A percentile compares a stretch with the other conserved stretches of the same genome.
These are phyloP conservation scores for Gasteruption jaculator DNA, from an alignment of 2,888 invertebrate species.

Conservation along the genomic window DNA sequence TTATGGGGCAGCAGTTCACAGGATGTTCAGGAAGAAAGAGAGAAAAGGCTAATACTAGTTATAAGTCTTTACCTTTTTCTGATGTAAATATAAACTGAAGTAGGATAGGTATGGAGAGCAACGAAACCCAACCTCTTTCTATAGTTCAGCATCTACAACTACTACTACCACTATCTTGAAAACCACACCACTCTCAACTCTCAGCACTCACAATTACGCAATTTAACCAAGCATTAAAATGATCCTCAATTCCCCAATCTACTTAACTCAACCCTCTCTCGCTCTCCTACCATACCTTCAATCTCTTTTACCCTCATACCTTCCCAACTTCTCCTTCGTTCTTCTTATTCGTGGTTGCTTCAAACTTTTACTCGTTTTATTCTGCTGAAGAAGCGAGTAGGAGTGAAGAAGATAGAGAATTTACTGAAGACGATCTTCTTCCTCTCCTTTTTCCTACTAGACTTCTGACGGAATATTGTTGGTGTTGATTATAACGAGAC, in stretches of 20 bases:
- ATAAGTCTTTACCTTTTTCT: slow-evolving; percentile 39
- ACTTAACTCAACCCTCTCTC: slow-evolving; percentile 38
- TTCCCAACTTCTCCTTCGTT: slow-evolving; percentile 18
- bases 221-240: slow-evolving; percentile 43
- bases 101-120: no score
- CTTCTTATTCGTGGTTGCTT: no score
- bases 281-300: slow-evolving; percentile 26
- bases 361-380: no score
- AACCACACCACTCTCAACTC: slow-evolving; percentile 14
- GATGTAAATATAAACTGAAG: slow-evolving; percentile 36
- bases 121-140: no score
- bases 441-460: slow-evolving; percentile 17
- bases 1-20: no score
- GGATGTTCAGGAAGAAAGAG: no score
- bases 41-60: slow-evolving; percentile 29
- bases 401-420: no score
- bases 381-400: no score
- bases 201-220: slow-evolving; percentile 39
- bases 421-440: no score
- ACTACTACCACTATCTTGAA: slow-evolving; percentile 17
- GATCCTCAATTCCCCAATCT: slow-evolving; percentile 40
- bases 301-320: slow-evolving; percentile 18
- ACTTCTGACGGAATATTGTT: slow-evolving; percentile 33
- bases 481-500: slow-evolving; percentile 35
- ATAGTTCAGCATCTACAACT: no score